A percentile compares a stretch with the other conserved stretches of the same genome.
These are phyloP conservation scores for Choristoneura rosaceana DNA, from an alignment of 2,888 invertebrate genomes.

Conservation along the genomic window DNA sequence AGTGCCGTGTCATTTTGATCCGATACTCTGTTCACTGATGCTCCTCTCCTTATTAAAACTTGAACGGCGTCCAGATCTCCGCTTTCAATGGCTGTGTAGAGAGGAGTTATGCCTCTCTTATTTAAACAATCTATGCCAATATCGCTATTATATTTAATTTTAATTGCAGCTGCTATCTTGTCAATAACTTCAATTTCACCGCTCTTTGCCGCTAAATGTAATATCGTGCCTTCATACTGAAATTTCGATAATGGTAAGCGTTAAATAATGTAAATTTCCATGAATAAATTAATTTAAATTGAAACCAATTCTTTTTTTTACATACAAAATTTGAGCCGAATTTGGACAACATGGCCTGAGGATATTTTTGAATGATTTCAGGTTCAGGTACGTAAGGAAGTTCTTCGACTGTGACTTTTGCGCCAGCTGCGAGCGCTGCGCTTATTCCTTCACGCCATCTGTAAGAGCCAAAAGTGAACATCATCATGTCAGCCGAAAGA, in stretches of 20 bases:
- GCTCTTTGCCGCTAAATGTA: not conserved
- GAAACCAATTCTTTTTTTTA: no score
- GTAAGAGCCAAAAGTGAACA: not conserved
- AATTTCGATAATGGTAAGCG: not conserved
- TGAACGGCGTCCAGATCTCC: not conserved
- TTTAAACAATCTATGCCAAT: not conserved
- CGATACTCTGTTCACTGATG: not conserved
- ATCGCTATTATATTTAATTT: not conserved
- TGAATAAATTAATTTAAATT: no score
- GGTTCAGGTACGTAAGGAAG: not conserved
- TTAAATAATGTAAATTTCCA: no score
- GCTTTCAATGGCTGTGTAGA: not conserved
- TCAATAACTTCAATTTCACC: not conserved
- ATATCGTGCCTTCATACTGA: not conserved
- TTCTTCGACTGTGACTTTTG: not conserved
- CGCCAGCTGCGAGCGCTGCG: conserved; percentile 10
- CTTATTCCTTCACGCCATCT: not conserved
- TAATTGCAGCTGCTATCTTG: not conserved
- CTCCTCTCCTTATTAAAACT: not conserved
- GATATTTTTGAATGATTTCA: not conserved
- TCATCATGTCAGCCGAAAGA: no score
- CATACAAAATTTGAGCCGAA: not conserved
- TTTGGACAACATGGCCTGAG: not conserved
- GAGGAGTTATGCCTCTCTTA: not conserved
- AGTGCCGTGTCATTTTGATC: not conserved